These are phyloP conservation scores for Epinotia brunnichana DNA, from an alignment of 2,888 invertebrate genomes.

Conservation along the genomic window DNA sequence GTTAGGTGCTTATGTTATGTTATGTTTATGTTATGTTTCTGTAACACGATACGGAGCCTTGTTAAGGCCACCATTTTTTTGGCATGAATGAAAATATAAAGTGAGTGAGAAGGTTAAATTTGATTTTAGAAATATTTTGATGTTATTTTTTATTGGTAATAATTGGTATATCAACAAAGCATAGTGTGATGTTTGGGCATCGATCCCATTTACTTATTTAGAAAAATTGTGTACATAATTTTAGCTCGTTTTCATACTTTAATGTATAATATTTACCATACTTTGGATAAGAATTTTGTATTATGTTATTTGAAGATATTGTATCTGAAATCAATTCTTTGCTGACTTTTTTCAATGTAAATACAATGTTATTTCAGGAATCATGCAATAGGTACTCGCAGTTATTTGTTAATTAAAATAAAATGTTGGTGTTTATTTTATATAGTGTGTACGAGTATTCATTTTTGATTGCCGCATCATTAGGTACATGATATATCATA, in stretches of 20 bases:
- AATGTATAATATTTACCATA: constrained; percentile 1
- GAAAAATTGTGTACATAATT: constrained; percentile 8
- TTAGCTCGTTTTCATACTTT: neutral
- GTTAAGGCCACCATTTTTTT: constrained; percentile 16
- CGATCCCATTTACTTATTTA: constrained; percentile 6
- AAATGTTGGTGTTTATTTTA: neutral
- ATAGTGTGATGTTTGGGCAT: constrained; percentile 35
- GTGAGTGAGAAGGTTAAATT: neutral
- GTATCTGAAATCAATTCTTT: neutral
- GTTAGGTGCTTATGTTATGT: neutral
- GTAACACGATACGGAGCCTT: neutral
- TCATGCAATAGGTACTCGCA: neutral
- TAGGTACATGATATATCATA: too few relatives aligned
- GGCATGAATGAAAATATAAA: constrained; percentile 11
- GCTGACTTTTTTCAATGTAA: neutral
- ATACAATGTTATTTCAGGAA: neutral
- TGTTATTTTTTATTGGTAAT: neutral
- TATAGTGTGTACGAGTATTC: neutral
- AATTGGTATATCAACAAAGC: constrained; percentile 38
- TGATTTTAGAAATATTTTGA: neutral
- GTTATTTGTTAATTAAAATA: neutral
- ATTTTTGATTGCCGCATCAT: neutral
- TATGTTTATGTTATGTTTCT: neutral
- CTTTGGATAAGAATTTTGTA: neutral
- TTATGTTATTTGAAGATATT: neutral